A percentile compares a stretch with the other conserved stretches of the same genome.
Evolutionary conservation across 2,888 invertebrate genomes (phyloP).

Genomic region (Hypsopygia costalis): DNA sequence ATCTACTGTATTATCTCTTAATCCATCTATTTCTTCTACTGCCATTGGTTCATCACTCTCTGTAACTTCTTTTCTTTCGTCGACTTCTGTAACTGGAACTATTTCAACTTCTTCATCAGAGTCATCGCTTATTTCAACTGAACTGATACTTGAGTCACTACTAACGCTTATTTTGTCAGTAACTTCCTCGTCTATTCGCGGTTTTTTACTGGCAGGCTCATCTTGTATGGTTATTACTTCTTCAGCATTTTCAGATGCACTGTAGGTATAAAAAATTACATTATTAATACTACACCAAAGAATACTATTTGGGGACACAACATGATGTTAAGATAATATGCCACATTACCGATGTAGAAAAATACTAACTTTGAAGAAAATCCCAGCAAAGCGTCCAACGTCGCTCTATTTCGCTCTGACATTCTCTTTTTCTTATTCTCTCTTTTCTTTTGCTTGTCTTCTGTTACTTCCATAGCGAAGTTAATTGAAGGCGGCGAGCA

Average conservation of each 20-base stretch:
- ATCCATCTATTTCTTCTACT: constrained; percentile 9
- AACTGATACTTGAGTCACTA: constrained; percentile 48
- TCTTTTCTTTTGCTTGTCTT: constrained; percentile 21
- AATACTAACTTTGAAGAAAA: background rate
- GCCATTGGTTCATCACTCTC: too few species aligned
- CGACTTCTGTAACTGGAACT: constrained; percentile 17
- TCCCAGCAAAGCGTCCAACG: constrained; percentile 48
- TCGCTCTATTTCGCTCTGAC: constrained; percentile 53
- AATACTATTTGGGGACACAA: too few species aligned
- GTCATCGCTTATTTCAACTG: constrained; percentile 47
- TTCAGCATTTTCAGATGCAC: constrained; percentile 32
- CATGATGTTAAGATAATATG: too few species aligned
- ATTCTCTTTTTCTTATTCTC: constrained; percentile 40
- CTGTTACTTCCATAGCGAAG: constrained; percentile 39
- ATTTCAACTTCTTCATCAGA: constrained; percentile 31
- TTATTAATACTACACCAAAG: too few species aligned
- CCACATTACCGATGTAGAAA: too few species aligned
- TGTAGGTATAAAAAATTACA: constrained; percentile 22
- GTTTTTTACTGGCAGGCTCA: constrained; percentile 50
- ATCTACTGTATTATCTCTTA: constrained; percentile 3
- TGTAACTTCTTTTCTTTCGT: constrained; percentile 9
- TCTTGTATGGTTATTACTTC: constrained; percentile 42
- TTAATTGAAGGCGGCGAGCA: constrained; percentile 60
- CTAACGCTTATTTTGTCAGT: constrained; percentile 57
- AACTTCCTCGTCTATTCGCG: constrained; percentile 33